Evolutionary conservation across 2,797 vertebrate species (phyloP), one percentile per base, ranked within the genome.

Genomic region (Peromyscus melanophrys): DNA sequence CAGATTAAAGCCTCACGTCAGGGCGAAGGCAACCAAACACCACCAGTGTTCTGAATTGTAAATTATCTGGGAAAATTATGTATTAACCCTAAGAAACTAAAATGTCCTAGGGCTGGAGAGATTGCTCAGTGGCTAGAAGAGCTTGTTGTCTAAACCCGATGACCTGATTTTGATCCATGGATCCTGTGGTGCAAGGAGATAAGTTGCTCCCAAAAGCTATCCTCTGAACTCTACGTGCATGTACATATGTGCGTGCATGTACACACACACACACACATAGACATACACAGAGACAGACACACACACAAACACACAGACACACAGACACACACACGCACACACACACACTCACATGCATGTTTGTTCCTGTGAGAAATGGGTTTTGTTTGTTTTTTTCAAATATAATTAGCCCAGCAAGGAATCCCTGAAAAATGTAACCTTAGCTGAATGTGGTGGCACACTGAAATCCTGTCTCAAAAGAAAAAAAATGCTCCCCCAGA

Each of bases 31-130:
- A 78, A 59, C 57, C 25, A 29, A 94, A 40, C 55, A 55, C 57
- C 19, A 29, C 55, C 61, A 25, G 1, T 69, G 23, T 71, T 57
- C 46, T 40, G 69, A 75, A 27, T 27, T 52, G 25, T 59, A 91
- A 91, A 34, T 31, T 23, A 6, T 16, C 49, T 80, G 78, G 55
- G 78, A 52, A 91, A 59, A 86, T 82, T 94, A 49, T 49, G 21
- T 63, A 23, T 90, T 52, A 82, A 77, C 84, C 87, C 83, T 92
- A 88, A 95, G 63, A 96, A 96, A 95, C 78, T 69, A 95, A 96
- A 94, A 91, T 85, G 37, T 94, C 55, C 84, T 85, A 85, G 16
- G 55, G 37, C 69, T 43, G 17, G 4, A 43, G 69, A 43, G 67
- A 75, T 12, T 6, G 29, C 16, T 75, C 27, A 34, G 49, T 75